Evolutionary conservation across 2,113 vertebrate species (phyloP), one percentile per base, ranked within the genome.

Genomic region (Himantopus leucocephalus): DNA sequence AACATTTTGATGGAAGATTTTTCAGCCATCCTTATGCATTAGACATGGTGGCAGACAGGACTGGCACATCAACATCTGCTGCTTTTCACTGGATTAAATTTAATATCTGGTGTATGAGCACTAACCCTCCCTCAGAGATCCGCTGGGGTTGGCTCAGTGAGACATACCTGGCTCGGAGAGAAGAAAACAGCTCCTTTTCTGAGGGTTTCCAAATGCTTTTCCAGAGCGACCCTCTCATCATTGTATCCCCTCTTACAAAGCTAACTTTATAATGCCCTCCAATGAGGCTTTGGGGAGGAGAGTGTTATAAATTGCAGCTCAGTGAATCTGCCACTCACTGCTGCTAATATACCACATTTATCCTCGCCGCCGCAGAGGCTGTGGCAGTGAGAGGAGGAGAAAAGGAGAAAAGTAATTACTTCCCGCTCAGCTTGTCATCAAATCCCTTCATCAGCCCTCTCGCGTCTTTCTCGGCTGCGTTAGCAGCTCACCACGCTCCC

Each of bases 361-460:
- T 94, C 84, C 90, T 72, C 13, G 2, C 80, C 11, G 47, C 37
- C 2, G 26, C 80, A 71, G 86, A 81, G 85, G 58, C 90, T 86
- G 85, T 50, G 71, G 85, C 88, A 92, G 55, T 7, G 32, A 53
- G 74, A 88, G 52, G 37, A 64, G 72, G 41, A 78, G 23, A 87
- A 71, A 88, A 90, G 77, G 64, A 93, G 77, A 85, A 94, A 93
- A 94, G 75, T 76, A 94, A 94, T 95, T 95, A 79, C 75, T 94
- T 93, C 75, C 93, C 16, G 7, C 85, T 95, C 90, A 94, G 87
- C 66, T 89, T 96, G 91, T 89, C 84, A 84, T 87, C 84, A 64
- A 32, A 90, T 68, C 80, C 70, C 62, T 85, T 94, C 95, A 81
- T 72, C 94, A 94, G 74, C 56, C 35, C 35, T 63, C 84, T 90